Evolutionary conservation across 2,113 vertebrate species (phyloP).

Genomic region (Coptodon bakossiorum): DNA sequence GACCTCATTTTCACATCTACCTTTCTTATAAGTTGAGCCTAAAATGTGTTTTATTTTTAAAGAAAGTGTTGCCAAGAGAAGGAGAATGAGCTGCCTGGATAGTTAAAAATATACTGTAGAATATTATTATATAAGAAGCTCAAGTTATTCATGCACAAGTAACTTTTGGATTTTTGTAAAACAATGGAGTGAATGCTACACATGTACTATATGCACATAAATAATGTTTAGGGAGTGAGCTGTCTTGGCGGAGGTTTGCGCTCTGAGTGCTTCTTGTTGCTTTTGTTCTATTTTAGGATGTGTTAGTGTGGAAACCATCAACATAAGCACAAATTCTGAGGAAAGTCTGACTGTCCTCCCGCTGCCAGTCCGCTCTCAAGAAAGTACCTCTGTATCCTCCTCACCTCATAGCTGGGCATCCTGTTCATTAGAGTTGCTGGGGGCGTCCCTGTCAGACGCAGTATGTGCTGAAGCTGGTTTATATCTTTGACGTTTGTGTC

Average conservation of each 20-base stretch:
- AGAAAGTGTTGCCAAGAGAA: background rate
- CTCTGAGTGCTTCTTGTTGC: background rate
- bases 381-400: conserved; percentile 48
- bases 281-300: background rate
- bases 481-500: conserved; percentile 95
- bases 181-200: background rate
- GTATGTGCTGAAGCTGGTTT: conserved; percentile 99
- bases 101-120: background rate
- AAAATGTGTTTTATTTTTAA: background rate
- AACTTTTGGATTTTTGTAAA: background rate
- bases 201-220: accelerated
- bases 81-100: background rate
- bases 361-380: background rate
- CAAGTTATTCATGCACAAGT: background rate
- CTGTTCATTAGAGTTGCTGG: conserved; percentile 98
- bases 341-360: background rate
- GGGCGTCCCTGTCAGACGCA: conserved; percentile 98
- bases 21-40: background rate
- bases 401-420: conserved; percentile 99
- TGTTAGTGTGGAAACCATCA: background rate
- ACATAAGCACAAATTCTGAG: background rate
- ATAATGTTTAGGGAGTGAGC: background rate
- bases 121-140: background rate
- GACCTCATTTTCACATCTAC: background rate
- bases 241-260: background rate